phyloP scores from a whole-genome alignment of 1,140 invertebrate species.

The Heliconius nattereri region DNA sequence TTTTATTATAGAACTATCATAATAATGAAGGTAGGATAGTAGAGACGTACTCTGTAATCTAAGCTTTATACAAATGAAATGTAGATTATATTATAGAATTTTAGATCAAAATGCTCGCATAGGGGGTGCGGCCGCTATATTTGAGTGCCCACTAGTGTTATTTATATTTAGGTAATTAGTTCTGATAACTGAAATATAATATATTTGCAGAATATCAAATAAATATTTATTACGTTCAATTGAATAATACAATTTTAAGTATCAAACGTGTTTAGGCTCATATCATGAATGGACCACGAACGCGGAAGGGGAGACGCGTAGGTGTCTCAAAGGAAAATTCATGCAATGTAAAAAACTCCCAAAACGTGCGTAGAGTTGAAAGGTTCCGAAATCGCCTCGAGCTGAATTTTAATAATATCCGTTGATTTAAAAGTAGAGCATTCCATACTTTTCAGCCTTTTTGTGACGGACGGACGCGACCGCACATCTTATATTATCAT shows the following conservation, averaged over 20 bases:
- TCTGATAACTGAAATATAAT: not conserved
- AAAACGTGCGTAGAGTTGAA: not conserved
- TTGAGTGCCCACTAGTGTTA: not conserved
- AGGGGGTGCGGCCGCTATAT: conserved; percentile 25
- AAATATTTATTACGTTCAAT: not conserved
- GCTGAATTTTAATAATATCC: conserved; percentile 3
- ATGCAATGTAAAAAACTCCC: not conserved
- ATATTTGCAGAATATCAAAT: not conserved
- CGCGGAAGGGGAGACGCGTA: not conserved
- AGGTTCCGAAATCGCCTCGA: not conserved
- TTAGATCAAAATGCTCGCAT: conserved; percentile 26
- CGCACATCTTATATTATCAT: conserved; percentile 45
- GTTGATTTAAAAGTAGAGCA: conserved; percentile 1
- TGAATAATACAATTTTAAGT: not conserved
- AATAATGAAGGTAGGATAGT: conserved; percentile 29
- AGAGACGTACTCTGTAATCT: conserved; percentile 19
- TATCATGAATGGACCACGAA: not conserved
- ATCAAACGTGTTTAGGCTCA: not conserved
- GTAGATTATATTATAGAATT: not conserved
- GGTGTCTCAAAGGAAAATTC: not conserved
- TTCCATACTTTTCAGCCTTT: conserved; percentile 49
- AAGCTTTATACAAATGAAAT: conserved; percentile 19
- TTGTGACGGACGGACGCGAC: conserved; percentile 60
- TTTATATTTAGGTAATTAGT: not conserved
- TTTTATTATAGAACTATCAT: conserved; percentile 38